Evolutionary conservation across 2,888 invertebrate genomes (phyloP).

Genomic region (Catocala sponsa): DNA sequence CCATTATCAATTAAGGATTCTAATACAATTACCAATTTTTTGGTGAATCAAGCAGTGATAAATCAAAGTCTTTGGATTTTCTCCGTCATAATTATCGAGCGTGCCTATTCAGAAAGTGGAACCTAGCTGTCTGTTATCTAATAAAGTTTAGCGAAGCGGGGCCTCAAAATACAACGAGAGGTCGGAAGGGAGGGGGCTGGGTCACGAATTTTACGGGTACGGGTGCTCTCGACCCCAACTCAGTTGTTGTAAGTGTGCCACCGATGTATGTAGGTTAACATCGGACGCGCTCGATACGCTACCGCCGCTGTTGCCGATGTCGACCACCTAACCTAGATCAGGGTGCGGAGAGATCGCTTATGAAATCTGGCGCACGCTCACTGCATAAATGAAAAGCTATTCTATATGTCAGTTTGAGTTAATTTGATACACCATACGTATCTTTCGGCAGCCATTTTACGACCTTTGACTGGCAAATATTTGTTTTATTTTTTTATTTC

Average conservation of each 20-base stretch:
- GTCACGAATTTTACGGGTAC: conserved; percentile 82
- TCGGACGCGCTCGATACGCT: conserved; percentile 87
- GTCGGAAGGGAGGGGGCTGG: conserved; percentile 68
- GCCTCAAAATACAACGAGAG: conserved; percentile 61
- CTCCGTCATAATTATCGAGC: not conserved
- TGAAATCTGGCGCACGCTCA: conserved; percentile 85
- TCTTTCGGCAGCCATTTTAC: conserved; percentile 19
- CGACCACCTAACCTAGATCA: conserved; percentile 88
- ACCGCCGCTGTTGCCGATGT: conserved; percentile 78
- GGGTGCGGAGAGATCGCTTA: conserved; percentile 87
- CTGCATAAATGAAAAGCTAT: conserved; percentile 81
- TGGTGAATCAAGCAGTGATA: no score
- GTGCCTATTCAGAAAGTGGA: conserved; percentile 49
- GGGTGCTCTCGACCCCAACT: conserved; percentile 81
- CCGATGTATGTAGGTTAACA: conserved; percentile 85
- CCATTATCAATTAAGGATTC: no score
- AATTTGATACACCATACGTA: conserved; percentile 56
- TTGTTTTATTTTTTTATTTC: conserved; percentile 4
- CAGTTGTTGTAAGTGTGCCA: conserved; percentile 76
- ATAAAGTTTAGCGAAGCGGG: conserved; percentile 62
- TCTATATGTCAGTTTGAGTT: conserved; percentile 69
- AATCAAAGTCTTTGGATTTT: not conserved
- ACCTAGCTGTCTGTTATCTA: conserved; percentile 64
- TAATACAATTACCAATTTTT: no score
- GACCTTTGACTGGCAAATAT: conserved; percentile 4